phyloP scores from a whole-genome alignment of 2,797 vertebrate genomes.

The Mus spretus region DNA sequence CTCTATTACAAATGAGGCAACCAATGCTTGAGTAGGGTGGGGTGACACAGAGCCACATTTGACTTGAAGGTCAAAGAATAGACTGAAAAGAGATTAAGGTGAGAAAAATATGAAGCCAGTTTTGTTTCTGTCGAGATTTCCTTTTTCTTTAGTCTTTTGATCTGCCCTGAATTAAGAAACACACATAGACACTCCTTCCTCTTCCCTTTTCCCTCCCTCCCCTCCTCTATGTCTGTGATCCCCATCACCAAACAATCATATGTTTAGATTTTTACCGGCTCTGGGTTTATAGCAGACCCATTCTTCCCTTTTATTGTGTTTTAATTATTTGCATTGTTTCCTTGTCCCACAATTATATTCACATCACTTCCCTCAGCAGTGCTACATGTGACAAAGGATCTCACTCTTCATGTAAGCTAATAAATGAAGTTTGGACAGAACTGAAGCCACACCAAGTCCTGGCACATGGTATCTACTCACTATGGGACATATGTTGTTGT shows the following conservation, averaged over 20 bases:
- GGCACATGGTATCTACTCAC: neutral
- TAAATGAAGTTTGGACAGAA: neutral
- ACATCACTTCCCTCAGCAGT: neutral
- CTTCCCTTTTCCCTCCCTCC: neutral
- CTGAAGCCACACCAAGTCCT: neutral
- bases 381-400: neutral
- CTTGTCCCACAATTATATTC: slow-evolving; percentile 43
- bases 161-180: neutral
- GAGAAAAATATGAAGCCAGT: neutral
- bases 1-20: neutral
- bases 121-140: neutral
- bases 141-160: neutral
- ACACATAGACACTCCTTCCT: neutral
- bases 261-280: slow-evolving; percentile 36
- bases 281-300: neutral
- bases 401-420: neutral
- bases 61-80: neutral
- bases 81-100: neutral
- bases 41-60: neutral
- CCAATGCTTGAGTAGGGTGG: neutral
- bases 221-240: neutral
- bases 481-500: neutral
- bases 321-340: slow-evolving; percentile 22
- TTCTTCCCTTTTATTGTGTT: slow-evolving; percentile 22
- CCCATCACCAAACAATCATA: slow-evolving; percentile 23